phyloP scores from a whole-genome alignment of 1,140 invertebrate genomes.

The Ceratina japonica region DNA sequence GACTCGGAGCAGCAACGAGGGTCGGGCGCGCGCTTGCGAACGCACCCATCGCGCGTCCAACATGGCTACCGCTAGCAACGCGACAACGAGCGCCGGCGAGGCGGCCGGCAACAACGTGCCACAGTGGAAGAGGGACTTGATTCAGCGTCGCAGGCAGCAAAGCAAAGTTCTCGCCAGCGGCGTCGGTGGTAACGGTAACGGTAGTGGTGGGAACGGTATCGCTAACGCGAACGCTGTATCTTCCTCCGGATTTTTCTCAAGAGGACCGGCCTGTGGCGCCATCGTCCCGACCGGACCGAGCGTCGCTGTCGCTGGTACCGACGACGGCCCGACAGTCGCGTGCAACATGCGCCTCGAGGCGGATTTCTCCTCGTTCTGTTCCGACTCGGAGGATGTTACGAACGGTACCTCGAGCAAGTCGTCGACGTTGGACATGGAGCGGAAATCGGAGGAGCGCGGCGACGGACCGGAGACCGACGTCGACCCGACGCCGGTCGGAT shows the following conservation, averaged over 20 bases:
- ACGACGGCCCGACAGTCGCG: constrained; percentile 69
- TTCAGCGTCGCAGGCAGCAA: constrained; percentile 82
- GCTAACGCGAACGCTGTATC: constrained; percentile 42
- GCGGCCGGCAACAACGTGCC: constrained; percentile 70
- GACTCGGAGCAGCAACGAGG: background rate
- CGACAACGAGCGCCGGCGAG: constrained; percentile 53
- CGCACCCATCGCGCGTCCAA: constrained; percentile 61
- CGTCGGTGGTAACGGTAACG: constrained; percentile 32
- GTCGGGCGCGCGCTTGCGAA: constrained; percentile 40
- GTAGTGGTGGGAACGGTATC: constrained; percentile 41
- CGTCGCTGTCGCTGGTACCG: constrained; percentile 28
- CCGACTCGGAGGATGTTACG: constrained; percentile 71
- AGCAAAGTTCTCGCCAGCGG: constrained; percentile 64
- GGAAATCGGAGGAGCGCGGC: constrained; percentile 33
- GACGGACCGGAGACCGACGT: constrained; percentile 28
- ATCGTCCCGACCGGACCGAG: constrained; percentile 11
- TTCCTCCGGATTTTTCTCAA: constrained; percentile 36
- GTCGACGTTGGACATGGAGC: constrained; percentile 38
- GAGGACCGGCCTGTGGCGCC: constrained; percentile 54
- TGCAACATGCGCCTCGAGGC: constrained; percentile 78
- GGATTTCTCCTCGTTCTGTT: constrained; percentile 70
- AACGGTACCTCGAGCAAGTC: constrained; percentile 58
- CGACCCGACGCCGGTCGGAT: background rate
- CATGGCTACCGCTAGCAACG: constrained; percentile 67
- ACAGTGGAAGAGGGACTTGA: constrained; percentile 88